phyloP scores from a whole-genome alignment of 1,140 invertebrate species.

The Paraescarpia echinospica region DNA sequence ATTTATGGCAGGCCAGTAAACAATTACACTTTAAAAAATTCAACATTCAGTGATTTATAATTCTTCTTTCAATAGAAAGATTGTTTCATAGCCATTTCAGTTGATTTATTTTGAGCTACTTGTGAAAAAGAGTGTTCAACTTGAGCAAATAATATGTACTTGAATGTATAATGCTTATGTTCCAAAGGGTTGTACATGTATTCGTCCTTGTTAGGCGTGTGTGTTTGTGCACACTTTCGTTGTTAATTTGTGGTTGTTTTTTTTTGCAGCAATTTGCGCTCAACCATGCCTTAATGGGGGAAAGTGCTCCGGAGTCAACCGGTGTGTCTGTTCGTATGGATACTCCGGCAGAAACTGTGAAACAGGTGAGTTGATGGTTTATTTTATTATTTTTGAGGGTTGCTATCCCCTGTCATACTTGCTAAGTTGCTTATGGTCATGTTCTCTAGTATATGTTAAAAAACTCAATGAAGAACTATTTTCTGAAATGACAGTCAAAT shows the following conservation, averaged over 20 bases:
- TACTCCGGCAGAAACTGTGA: constrained; percentile 81
- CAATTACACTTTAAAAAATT: background rate
- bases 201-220: background rate
- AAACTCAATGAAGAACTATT: background rate
- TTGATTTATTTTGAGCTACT: background rate
- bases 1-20: background rate
- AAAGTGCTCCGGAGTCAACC: constrained; percentile 79
- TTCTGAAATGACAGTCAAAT: background rate
- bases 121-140: background rate
- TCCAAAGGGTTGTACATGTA: no score
- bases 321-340: constrained; percentile 84
- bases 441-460: background rate
- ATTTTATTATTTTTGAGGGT: constrained; percentile 8
- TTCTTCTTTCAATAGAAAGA: constrained; percentile 6
- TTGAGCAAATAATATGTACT: background rate
- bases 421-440: no score
- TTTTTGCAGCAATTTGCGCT: constrained; percentile 72
- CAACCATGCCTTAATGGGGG: constrained; percentile 82
- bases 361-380: constrained; percentile 63
- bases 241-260: constrained; percentile 27
- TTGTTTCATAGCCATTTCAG: constrained; percentile 12
- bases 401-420: constrained; percentile 3
- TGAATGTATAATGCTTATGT: no score
- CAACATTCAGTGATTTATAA: constrained; percentile 22
- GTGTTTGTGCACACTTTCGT: constrained; percentile 15